Evolutionary conservation across 2,113 vertebrate genomes (phyloP), one percentile per base, ranked within the genome.

Genomic region (Siphamia tubifer): DNA sequence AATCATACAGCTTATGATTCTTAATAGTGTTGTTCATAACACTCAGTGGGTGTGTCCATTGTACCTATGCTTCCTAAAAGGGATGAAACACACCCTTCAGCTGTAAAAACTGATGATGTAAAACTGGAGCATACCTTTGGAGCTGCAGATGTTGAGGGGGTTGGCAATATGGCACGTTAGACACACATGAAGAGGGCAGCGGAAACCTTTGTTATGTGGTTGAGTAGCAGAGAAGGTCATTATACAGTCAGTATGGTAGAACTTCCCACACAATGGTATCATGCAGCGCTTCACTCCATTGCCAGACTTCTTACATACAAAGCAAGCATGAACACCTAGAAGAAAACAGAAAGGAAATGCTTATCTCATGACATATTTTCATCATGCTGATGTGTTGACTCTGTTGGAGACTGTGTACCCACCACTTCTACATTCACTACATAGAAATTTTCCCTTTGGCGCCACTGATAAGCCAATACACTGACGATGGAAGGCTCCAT

Each of bases 151-250:
- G 82, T 94, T 98, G 63, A 92, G 83, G 13, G 96, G 98, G 83
- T 97, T 98, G 85, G 92, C 88, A 84, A 96, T 94, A 39, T 96
- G 94, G 71, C 98, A 99, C 42, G 97, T 94, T 87, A 96, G 94
- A 65, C 98, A 99, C 56, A 96, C 95, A 39, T 99, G 98, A 48
- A 99, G 92, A n/a, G 96, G 94, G 85, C 98, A 99, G 77, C 98
- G 94, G 86, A 96, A 95, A 67, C 96, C 95, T 81, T 95, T 96
- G 89, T 94, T 96, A 79, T 97, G 96, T 12, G 90, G 77, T 67
- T 94, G 92, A 0, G 95, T 96, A 54, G 95, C 94, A 0, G 94
- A 91, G 20, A 93, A 94, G 43, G 94, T 94, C 66, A 93, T 68
- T 20, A 97, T 93, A 57, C 97, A 99, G 0, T 94, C 93, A 19